Percentiles rank a stretch among this genome's conserved stretches.
Conservation (phyloP, 2,888 invertebrate species). For the Timema cristinae region DNA sequence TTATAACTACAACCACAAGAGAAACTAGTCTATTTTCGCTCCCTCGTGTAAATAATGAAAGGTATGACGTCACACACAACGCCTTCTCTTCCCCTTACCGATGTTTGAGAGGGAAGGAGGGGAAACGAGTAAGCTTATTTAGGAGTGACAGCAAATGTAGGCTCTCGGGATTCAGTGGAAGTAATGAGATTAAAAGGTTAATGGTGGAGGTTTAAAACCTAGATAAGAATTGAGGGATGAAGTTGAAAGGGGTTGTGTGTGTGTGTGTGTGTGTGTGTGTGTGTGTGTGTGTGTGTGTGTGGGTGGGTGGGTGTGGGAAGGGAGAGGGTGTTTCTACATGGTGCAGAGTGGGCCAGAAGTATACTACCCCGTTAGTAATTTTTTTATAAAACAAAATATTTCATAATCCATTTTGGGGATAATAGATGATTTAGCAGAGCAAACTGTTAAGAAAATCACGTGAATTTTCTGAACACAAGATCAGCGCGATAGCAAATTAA, state of each 20-base stretch:
- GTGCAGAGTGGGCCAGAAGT: background rate
- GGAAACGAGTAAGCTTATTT: conserved; percentile 22
- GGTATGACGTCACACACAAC: conserved; percentile 17
- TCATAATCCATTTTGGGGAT: background rate
- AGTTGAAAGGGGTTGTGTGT: background rate
- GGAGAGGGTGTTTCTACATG: background rate
- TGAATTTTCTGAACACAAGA: no score
- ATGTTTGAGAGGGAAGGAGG: no score
- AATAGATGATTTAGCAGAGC: background rate
- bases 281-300: no score
- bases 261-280: no score
- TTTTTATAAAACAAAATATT: background rate
- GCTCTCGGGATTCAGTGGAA: conserved; percentile 4
- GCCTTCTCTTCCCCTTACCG: background rate
- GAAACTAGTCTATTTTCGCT: no score
- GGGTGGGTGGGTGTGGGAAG: no score
- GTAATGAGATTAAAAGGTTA: conserved; percentile 31
- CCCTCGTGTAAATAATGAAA: conserved; percentile 19
- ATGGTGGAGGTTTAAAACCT: conserved; percentile 26
- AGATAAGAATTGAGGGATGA: conserved; percentile 19
- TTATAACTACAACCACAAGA: no score
- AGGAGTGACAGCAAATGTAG: conserved; percentile 16
- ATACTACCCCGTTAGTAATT: background rate
- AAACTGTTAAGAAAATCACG: background rate
- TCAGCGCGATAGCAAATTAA: no score